A percentile compares a stretch with the other conserved stretches of the same genome.
These are phyloP conservation scores for Paraescarpia echinospica DNA, from an alignment of 1,140 invertebrate species.

Conservation along the genomic window DNA sequence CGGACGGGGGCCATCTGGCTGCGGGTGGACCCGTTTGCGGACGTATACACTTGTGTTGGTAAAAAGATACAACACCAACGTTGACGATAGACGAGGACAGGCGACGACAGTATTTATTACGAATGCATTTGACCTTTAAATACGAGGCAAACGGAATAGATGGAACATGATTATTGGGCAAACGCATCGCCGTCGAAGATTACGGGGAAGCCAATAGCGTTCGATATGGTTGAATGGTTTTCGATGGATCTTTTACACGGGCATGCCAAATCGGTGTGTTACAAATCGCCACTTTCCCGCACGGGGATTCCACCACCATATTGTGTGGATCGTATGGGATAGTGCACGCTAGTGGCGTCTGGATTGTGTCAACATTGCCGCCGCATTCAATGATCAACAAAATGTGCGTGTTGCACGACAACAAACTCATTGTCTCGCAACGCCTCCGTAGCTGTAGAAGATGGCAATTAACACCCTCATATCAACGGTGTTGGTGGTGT, in stretches of 20 bases:
- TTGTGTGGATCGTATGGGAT: not conserved
- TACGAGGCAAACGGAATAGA: not conserved
- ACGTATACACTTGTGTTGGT: not conserved
- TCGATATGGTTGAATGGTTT: not conserved
- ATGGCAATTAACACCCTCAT: no score
- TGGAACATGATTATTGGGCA: not conserved
- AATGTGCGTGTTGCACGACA: not conserved
- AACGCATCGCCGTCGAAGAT: not conserved
- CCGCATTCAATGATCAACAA: not conserved
- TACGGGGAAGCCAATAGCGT: not conserved
- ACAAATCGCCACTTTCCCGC: not conserved
- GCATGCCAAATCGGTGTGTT: not conserved
- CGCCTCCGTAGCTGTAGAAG: no score
- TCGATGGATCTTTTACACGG: not conserved
- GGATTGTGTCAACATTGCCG: no score
- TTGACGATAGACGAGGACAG: not conserved
- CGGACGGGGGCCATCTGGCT: not conserved
- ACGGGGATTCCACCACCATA: not conserved
- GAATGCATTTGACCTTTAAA: not conserved
- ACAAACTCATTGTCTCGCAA: no score
- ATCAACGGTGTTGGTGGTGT: no score
- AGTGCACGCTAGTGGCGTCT: not conserved
- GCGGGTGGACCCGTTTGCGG: no score
- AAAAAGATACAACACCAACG: not conserved
- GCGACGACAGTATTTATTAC: not conserved